Base-by-base conservation (phyloP, 1,140 invertebrate species). In the Atta colombica region DNA sequence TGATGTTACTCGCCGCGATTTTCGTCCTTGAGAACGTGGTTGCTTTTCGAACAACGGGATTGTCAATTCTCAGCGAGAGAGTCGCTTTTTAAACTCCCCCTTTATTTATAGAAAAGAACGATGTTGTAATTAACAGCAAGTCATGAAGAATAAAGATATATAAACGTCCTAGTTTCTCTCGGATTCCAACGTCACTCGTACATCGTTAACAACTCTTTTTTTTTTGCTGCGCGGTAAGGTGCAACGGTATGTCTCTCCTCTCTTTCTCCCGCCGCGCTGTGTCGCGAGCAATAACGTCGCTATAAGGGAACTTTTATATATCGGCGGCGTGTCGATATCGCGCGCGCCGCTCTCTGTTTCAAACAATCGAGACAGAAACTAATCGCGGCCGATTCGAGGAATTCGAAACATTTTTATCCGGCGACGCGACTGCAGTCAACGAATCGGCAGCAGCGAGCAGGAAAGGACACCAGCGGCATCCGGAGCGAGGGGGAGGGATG, bases 281-380 rank as follows among this genome's bases (percentile, higher is more conserved):
- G 16, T 8, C 77, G 49, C 51, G 18, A 61, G 80, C 69, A 84
- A 84, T 84, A 82, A 82, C 80, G 68, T 18, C 35, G 77, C 18
- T 55, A 66, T 72, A 82, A 75, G 21, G 2, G 39, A 60, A 69
- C 81, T 68, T 65, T 66, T 58, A 51, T 28, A 75, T 60, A 85
- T 77, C 55, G 55, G 8, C 49, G 65, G 60, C 65, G 85, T 84
- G 72, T 65, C 68, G 75, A 88, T 72, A 65, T 80, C 84, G 82
- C 55, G 72, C 82, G 51, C 69, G 14, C 18, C 45, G 18, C 28
- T 61, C 66, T 71, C 55, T 80, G 77, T 80, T 86, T 87, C 88
- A 77, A 90, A 90, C 88, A 90, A 90, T 90, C 89, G 89, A 90
- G 89, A 90, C 86, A 87, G 89, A 90, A 90, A 90, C 89, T 88